Evolutionary conservation across 2,888 invertebrate genomes (phyloP).

Genomic region (Eilema griseolum): DNA sequence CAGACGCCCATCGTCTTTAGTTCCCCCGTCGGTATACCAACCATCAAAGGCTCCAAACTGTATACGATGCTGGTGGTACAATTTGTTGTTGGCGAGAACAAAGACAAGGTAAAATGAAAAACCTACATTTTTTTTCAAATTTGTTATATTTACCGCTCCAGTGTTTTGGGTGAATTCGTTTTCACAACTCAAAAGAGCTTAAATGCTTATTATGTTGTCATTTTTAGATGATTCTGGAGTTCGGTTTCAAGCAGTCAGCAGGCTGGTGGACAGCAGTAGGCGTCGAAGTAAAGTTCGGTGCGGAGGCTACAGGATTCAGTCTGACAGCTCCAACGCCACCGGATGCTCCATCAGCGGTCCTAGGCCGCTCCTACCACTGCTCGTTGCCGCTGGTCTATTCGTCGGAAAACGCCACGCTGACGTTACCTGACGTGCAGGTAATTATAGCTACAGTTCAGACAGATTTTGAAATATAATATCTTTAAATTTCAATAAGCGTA

Average conservation of each 20-base stretch:
- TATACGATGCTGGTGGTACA: slow-evolving; percentile 79
- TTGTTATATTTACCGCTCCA: too few species aligned
- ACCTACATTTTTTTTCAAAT: too few species aligned
- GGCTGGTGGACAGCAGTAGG: slow-evolving; percentile 87
- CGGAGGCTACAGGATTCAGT: slow-evolving; percentile 73
- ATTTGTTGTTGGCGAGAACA: slow-evolving; percentile 75
- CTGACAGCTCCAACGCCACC: slow-evolving; percentile 76
- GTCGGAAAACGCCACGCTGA: slow-evolving; percentile 79
- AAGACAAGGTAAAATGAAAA: slow-evolving; percentile 66
- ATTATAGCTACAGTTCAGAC: not conserved
- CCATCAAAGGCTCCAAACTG: slow-evolving; percentile 76
- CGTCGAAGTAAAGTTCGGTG: slow-evolving; percentile 84
- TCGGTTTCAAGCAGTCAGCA: slow-evolving; percentile 83
- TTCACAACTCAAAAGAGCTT: not conserved
- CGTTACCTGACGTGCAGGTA: slow-evolving; percentile 85
- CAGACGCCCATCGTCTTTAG: slow-evolving; percentile 66
- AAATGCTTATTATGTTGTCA: not conserved
- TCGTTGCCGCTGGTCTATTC: slow-evolving; percentile 81
- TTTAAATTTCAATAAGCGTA: too few species aligned
- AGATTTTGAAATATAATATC: not conserved
- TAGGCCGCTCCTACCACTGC: slow-evolving; percentile 87
- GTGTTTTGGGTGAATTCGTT: too few species aligned
- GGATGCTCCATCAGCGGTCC: slow-evolving; percentile 81
- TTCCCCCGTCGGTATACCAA: slow-evolving; percentile 76
- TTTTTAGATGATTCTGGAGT: slow-evolving; percentile 83